phyloP scores from a whole-genome alignment of 2,113 vertebrate species.

The Alouatta palliata region DNA sequence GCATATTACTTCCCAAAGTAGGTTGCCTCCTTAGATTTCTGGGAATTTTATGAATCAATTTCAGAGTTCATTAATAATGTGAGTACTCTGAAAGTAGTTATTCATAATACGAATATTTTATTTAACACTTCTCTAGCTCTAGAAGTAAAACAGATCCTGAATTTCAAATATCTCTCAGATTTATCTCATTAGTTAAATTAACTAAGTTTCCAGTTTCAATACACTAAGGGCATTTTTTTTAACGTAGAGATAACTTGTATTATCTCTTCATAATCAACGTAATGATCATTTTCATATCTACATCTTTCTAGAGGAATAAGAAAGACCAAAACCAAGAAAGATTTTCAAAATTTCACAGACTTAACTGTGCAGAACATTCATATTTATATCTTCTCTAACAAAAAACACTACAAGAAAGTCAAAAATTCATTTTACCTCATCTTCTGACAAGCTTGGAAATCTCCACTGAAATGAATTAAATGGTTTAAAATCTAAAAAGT shows the following conservation, averaged over 20 bases:
- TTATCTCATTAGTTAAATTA: neutral
- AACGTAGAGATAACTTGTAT: neutral
- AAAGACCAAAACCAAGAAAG: neutral
- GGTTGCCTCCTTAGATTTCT: neutral
- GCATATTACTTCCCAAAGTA: neutral
- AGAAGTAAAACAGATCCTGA: neutral
- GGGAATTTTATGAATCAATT: slow-evolving; percentile 25
- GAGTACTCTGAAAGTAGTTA: neutral
- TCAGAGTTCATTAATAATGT: neutral
- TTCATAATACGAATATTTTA: neutral
- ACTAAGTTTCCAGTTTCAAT: neutral
- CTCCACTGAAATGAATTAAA: neutral
- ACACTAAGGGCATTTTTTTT: neutral
- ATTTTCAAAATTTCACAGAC: neutral
- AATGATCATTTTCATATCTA: neutral
- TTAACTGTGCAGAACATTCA: neutral
- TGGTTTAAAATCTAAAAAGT: neutral
- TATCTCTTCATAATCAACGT: neutral
- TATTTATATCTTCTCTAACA: neutral
- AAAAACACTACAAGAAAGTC: neutral
- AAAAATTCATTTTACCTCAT: neutral
- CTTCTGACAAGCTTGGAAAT: neutral
- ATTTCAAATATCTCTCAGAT: slow-evolving; percentile 13
- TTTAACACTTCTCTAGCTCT: neutral
- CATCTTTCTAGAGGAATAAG: neutral